Percentiles rank a stretch among this genome's conserved stretches.
Evolutionary conservation across 1,140 invertebrate genomes (phyloP).

Genomic region (Drosophila seguyi): DNA sequence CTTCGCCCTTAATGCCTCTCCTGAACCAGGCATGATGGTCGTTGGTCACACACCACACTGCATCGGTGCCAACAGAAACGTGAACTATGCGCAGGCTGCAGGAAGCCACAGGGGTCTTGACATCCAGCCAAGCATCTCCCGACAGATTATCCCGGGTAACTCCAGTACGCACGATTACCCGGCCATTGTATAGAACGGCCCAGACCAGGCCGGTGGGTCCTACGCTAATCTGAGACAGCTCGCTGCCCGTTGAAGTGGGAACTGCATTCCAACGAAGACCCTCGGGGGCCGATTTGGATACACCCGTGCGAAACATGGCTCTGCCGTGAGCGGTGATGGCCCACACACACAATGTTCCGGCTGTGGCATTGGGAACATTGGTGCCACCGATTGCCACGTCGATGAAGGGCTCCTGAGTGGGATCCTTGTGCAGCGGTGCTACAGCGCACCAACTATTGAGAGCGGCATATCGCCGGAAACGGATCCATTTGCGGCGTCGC

Average conservation of each 20-base stretch:
- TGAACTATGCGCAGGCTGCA: slow-evolving; percentile 89
- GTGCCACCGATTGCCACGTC: slow-evolving; percentile 94
- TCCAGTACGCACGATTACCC: slow-evolving; percentile 91
- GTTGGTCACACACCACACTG: slow-evolving; percentile 94
- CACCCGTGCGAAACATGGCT: slow-evolving; percentile 93
- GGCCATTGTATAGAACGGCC: slow-evolving; percentile 93
- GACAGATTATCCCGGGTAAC: slow-evolving; percentile 90
- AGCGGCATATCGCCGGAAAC: slow-evolving; percentile 94
- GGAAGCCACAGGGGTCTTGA: slow-evolving; percentile 88
- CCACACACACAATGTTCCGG: slow-evolving; percentile 93
- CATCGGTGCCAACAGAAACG: slow-evolving; percentile 93
- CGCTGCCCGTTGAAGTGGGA: slow-evolving; percentile 90
- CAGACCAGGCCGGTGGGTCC: slow-evolving; percentile 94
- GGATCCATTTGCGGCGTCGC: slow-evolving; percentile 93
- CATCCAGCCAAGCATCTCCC: slow-evolving; percentile 92
- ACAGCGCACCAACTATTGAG: slow-evolving; percentile 97
- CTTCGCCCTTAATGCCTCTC: slow-evolving; percentile 92
- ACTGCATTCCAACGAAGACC: slow-evolving; percentile 93
- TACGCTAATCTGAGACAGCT: slow-evolving; percentile 93
- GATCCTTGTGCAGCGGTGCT: slow-evolving; percentile 94
- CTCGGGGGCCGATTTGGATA: slow-evolving; percentile 92
- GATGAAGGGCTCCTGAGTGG: slow-evolving; percentile 91
- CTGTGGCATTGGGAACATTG: slow-evolving; percentile 90
- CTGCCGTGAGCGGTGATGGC: slow-evolving; percentile 95
- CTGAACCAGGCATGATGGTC: slow-evolving; percentile 96